Conservation (phyloP, 2,888 invertebrate genomes). For the Amphipyra berbera region DNA sequence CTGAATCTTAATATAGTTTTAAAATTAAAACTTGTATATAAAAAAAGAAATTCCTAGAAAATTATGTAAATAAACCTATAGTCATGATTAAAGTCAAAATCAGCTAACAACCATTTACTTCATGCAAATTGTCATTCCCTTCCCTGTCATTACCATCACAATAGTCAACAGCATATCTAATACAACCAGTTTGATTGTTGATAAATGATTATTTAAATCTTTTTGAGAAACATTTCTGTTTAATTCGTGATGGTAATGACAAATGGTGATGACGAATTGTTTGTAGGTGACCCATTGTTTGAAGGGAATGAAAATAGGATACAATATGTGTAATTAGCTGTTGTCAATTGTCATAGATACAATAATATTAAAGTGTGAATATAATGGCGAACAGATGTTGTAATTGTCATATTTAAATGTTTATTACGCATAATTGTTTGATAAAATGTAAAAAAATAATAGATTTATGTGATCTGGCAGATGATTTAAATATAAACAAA, state of each 20-base stretch:
- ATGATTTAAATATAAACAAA: no score
- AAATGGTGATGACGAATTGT: constrained; percentile 10
- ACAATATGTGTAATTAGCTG: constrained; percentile 2
- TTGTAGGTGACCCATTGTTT: not conserved
- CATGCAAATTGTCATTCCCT: not conserved
- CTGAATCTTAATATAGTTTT: no score
- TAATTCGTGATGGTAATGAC: constrained; percentile 67
- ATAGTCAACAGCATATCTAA: constrained; percentile 70
- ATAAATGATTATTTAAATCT: constrained; percentile 82
- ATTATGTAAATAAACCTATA: no score
- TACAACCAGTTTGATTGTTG: constrained; percentile 78
- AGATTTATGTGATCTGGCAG: no score
- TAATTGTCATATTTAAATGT: not conserved
- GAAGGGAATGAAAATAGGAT: not conserved
- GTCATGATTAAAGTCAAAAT: no score
- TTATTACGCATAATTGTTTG: no score
- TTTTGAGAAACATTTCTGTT: constrained; percentile 72
- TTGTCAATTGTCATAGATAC: not conserved
- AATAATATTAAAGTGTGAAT: not conserved
- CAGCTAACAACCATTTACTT: not conserved
- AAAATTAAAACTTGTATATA: no score
- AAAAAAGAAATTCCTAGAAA: no score
- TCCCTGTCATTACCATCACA: constrained; percentile 23
- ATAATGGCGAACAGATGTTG: not conserved
- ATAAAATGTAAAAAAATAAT: no score